These are phyloP conservation scores for Orthonychiurus folsomi DNA, from an alignment of 2,888 invertebrate genomes.

Conservation along the genomic window DNA sequence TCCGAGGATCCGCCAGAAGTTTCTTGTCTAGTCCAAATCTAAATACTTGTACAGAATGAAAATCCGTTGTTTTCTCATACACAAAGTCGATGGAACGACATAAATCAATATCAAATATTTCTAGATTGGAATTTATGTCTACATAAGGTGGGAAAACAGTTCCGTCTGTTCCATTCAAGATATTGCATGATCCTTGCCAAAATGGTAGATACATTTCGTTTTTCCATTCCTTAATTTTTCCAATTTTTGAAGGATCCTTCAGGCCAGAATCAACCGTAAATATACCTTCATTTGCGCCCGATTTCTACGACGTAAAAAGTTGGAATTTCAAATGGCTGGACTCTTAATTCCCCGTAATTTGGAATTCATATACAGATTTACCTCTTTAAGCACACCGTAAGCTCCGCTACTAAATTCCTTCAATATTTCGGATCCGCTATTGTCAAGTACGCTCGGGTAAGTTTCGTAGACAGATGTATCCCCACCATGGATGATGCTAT, in stretches of 20 bases:
- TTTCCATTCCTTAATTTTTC: conserved; percentile 24
- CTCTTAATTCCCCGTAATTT: not conserved
- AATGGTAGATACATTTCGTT: conserved; percentile 10
- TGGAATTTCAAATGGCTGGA: not conserved
- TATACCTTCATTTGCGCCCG: conserved; percentile 25
- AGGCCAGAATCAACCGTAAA: conserved; percentile 29
- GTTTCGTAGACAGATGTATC: conserved; percentile 20
- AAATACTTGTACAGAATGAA: conserved; percentile 9
- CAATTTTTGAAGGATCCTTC: conserved; percentile 14
- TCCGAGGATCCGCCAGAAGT: conserved; percentile 19
- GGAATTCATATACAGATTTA: conserved; percentile 9
- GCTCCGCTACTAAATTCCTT: conserved; percentile 22
- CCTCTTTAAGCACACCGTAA: conserved; percentile 26
- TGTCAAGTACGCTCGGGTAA: conserved; percentile 21
- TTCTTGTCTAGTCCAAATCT: conserved; percentile 12
- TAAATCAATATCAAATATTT: conserved; percentile 27
- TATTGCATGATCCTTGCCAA: conserved; percentile 28
- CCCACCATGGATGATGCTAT: too few species aligned
- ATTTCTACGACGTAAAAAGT: conserved; percentile 25
- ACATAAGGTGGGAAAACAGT: conserved; percentile 23
- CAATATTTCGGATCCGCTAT: conserved; percentile 13
- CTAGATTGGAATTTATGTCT: not conserved
- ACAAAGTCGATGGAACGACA: conserved; percentile 28
- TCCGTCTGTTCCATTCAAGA: conserved; percentile 24
- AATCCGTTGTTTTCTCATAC: conserved; percentile 10